Evolutionary conservation across 2,888 invertebrate genomes (phyloP).

Genomic region (Xanthorhoe designata): DNA sequence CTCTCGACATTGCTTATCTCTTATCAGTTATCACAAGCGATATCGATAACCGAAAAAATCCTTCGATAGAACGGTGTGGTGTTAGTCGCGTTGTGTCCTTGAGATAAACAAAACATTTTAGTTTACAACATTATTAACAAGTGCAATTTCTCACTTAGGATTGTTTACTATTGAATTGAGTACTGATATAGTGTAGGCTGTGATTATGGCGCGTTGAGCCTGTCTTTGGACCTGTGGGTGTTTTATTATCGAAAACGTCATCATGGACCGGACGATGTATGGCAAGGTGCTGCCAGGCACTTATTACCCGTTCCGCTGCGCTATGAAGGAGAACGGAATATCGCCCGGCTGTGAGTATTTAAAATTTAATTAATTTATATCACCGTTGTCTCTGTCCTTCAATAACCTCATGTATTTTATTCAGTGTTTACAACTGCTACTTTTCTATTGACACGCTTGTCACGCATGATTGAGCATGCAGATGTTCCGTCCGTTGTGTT

Average conservation of each 20-base stretch:
- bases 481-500: conserved; percentile 58
- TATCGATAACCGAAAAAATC: conserved; percentile 63
- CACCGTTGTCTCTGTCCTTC: conserved; percentile 25
- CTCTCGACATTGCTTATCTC: conserved; percentile 76
- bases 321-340: conserved; percentile 92
- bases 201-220: conserved; percentile 80
- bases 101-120: conserved; percentile 45
- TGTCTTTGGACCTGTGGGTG: conserved; percentile 75
- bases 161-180: conserved; percentile 53
- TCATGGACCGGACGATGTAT: conserved; percentile 95
- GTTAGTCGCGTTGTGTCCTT: conserved; percentile 57
- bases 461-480: conserved; percentile 51
- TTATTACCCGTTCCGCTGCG: conserved; percentile 94
- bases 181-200: conserved; percentile 68
- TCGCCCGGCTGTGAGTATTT: conserved; percentile 94
- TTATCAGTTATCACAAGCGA: conserved; percentile 58
- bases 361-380: conserved; percentile 46
- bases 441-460: conserved; percentile 35
- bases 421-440: conserved; percentile 37
- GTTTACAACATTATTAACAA: conserved; percentile 12
- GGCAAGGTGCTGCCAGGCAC: conserved; percentile 94
- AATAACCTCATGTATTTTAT: not conserved
- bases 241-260: conserved; percentile 70
- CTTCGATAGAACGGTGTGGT: conserved; percentile 56
- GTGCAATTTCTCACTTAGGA: conserved; percentile 55